Evolutionary conservation across 2,113 vertebrate genomes (phyloP).

Genomic region (Tyto alba): DNA sequence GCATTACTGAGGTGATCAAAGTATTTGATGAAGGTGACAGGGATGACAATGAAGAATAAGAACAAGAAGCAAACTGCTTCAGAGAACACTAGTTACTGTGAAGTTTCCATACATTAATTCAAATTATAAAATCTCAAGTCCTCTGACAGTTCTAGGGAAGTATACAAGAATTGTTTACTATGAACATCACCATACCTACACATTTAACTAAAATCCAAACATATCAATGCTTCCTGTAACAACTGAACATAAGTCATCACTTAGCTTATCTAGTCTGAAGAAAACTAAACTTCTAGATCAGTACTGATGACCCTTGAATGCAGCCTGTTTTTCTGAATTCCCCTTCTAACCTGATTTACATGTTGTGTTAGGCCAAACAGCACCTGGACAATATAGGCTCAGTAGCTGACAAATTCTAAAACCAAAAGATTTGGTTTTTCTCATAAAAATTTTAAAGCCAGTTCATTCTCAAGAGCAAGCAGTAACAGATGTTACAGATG

Average conservation of each 20-base stretch:
- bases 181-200: not conserved
- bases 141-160: not conserved
- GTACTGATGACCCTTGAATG: not conserved
- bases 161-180: not conserved
- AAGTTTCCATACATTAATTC: not conserved
- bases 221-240: not conserved
- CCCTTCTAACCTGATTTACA: not conserved
- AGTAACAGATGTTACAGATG: not conserved
- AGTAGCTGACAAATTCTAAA: not conserved
- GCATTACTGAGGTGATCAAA: not conserved
- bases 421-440: not conserved
- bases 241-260: not conserved
- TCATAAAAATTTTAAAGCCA: not conserved
- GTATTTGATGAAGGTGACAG: not conserved
- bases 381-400: not conserved
- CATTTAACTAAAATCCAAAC: not conserved
- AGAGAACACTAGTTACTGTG: not conserved
- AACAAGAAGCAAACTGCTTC: not conserved
- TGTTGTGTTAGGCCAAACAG: not conserved
- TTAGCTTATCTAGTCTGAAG: not conserved
- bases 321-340: not conserved
- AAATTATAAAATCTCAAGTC: not conserved
- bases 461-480: not conserved
- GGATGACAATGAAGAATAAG: not conserved
- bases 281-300: not conserved